Evolutionary conservation across 1,140 invertebrate genomes (phyloP), one percentile per base, ranked within the genome.

Genomic region (Hestina assimilis): DNA sequence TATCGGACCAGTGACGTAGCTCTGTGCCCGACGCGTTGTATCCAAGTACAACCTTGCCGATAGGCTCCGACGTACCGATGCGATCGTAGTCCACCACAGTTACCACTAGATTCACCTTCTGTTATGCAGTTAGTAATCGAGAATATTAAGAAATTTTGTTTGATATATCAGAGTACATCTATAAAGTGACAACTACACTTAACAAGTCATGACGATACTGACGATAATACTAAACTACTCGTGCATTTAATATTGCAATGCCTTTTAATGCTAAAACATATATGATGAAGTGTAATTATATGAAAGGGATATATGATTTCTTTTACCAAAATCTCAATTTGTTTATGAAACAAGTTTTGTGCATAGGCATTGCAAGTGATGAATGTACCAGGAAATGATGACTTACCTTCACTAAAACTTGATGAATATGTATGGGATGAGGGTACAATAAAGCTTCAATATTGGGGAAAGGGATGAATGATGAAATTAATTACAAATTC

Each of bases 11-110:
- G 89, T 99, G 99, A 70, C 98, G 94, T 41, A 99, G 91, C 89
- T 99, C 98, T 14, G 98, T 99, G 52, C 98, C 98, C 60, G 94
- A 96, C 69, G 97, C 97, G 89, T 97, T 99, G 90, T 98, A 99
- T 38, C 99, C 98, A 63, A 99, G 92, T 52, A 99, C 92, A 59
- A 97, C 96, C 89, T 98, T 97, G 62, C 99, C 99, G 83, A 99
- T 99, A 12, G 98, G 98, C 89, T 99, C 98, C 65, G 97, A 99
- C 38, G 98, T 99, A 40, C 98, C 98, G 88, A 99, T 99, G 87
- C 98, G 96, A 92, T 99, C 99, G 89, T 99, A 99, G 90, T 99
- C 99, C 81, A 99, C 98, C 68, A 99, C 98, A 43, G 98, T 99
- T 70, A 99, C 95, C 79, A 97, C 94, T 90, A 99, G 92, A 89